Conservation (phyloP, 2,113 vertebrate species). For the Pachyramphus minor region DNA sequence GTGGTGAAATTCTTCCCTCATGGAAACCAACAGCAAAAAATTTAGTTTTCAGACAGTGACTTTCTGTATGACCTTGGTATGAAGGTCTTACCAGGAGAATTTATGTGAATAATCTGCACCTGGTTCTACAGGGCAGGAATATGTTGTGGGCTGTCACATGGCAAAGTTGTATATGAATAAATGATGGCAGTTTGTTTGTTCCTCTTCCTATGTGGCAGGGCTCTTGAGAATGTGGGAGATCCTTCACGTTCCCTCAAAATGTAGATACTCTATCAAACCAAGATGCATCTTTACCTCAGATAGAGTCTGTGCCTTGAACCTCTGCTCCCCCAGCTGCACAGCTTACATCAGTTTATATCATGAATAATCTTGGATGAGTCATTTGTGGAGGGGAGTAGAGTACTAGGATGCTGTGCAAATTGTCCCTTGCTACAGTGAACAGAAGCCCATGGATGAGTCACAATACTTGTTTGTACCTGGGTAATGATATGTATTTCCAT, state of each 20-base stretch:
- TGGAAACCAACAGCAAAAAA: background rate
- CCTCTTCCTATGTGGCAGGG: background rate
- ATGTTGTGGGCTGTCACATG: fast-evolving
- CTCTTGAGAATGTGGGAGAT: background rate
- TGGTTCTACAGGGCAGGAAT: background rate
- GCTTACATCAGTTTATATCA: fast-evolving
- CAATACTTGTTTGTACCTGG: background rate
- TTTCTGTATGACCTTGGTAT: background rate
- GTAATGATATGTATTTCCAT: background rate
- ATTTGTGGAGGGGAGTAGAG: background rate
- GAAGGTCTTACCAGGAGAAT: background rate
- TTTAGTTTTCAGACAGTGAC: background rate
- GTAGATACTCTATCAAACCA: background rate
- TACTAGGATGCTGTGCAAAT: background rate
- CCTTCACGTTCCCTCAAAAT: background rate
- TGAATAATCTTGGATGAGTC: background rate
- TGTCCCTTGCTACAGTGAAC: background rate
- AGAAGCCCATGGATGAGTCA: background rate
- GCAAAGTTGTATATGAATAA: background rate
- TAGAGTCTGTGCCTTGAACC: background rate
- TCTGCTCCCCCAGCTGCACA: background rate
- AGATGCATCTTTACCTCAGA: background rate
- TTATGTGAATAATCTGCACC: background rate
- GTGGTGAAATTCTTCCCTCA: background rate
- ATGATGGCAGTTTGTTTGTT: background rate